Evolutionary conservation across 2,888 invertebrate species (phyloP).

Genomic region (Catonia carolina): DNA sequence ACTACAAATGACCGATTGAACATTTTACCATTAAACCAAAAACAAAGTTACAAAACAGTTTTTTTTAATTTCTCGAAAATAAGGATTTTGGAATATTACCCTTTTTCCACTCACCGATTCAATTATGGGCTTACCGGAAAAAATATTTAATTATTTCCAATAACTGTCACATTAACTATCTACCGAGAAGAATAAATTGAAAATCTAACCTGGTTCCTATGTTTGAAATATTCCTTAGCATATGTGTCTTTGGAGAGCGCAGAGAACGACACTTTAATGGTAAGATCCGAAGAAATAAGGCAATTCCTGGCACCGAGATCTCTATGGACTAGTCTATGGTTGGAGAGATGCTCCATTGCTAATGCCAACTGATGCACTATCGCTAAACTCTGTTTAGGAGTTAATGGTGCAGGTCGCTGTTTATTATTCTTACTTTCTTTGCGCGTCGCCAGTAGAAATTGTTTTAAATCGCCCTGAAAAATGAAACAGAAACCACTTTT

Average conservation of each 20-base stretch:
- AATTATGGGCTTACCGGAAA: no score
- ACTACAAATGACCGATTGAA: no score
- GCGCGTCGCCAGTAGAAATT: constrained; percentile 66
- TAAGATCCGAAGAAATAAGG: constrained; percentile 71
- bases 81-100: no score
- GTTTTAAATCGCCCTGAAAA: constrained; percentile 81
- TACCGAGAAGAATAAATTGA: no score
- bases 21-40: no score
- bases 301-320: constrained; percentile 91
- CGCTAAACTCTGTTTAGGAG: constrained; percentile 56
- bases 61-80: no score
- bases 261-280: constrained; percentile 75
- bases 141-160: no score
- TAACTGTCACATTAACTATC: no score
- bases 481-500: constrained; percentile 21
- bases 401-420: constrained; percentile 33
- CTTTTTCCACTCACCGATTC: no score
- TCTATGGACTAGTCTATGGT: constrained; percentile 73
- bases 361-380: constrained; percentile 69
- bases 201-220: constrained; percentile 60
- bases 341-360: constrained; percentile 72
- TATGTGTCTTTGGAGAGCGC: constrained; percentile 79
- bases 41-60: no score
- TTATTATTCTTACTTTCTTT: constrained; percentile 36
- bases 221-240: constrained; percentile 81